phyloP scores from a whole-genome alignment of 2,797 vertebrate species.

The Morelia viridis region DNA sequence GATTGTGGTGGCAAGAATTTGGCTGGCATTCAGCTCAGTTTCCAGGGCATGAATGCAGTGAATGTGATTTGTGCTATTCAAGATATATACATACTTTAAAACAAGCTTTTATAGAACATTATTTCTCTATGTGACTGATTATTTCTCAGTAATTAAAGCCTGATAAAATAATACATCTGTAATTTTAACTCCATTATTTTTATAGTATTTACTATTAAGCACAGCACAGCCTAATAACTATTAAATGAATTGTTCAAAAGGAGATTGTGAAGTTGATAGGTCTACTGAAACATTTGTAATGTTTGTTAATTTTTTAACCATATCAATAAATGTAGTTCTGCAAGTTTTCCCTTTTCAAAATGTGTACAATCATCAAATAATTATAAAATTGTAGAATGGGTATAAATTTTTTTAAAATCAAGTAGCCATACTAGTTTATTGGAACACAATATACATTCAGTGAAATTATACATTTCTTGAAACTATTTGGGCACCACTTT shows the following conservation, averaged over 20 bases:
- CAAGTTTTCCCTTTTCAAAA: neutral
- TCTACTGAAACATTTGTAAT: neutral
- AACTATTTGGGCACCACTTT: neutral
- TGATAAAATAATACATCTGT: neutral
- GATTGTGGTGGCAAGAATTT: neutral
- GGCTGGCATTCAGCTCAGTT: neutral
- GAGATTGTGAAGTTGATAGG: neutral
- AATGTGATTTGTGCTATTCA: neutral
- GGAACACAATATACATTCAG: neutral
- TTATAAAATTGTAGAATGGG: neutral
- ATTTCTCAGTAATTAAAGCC: neutral
- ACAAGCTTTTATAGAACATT: neutral
- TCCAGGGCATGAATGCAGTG: neutral
- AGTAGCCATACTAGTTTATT: neutral
- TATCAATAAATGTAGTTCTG: neutral
- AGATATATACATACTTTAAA: neutral
- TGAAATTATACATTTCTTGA: neutral
- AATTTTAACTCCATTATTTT: neutral
- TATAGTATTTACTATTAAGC: neutral
- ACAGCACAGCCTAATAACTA: neutral
- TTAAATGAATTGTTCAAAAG: neutral
- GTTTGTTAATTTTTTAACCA: neutral
- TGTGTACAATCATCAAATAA: neutral
- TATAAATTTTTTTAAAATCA: neutral
- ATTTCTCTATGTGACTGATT: neutral